Percentiles rank a stretch among this genome's conserved stretches.
phyloP scores from a whole-genome alignment of 2,113 vertebrate species.

The Speoplatyrhinus poulsoni region DNA sequence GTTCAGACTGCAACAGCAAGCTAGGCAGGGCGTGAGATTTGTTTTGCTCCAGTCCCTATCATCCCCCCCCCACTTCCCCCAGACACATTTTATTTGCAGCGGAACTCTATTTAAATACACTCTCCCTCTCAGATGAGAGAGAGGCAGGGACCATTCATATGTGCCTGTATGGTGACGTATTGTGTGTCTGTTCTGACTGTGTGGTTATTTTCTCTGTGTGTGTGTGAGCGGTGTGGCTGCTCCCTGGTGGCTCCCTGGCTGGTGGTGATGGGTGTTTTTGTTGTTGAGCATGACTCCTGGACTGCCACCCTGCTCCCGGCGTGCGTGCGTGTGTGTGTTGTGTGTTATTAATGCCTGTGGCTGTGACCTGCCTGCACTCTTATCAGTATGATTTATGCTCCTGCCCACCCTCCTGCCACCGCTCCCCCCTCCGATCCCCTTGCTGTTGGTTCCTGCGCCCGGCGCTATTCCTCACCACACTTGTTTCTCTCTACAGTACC shows the following conservation, averaged over 20 bases:
- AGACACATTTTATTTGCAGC: conserved; percentile 66
- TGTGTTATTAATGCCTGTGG: conserved; percentile 71
- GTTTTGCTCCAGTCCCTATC: conserved; percentile 54
- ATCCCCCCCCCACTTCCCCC: conserved; percentile 41
- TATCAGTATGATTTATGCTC: conserved; percentile 72
- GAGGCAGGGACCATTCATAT: not conserved
- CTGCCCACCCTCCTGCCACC: conserved; percentile 9
- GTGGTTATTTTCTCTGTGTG: not conserved
- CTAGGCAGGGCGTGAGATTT: conserved; percentile 59
- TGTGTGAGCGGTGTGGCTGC: conserved; percentile 9
- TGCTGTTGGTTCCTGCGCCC: conserved; percentile 48
- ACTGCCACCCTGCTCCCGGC: conserved; percentile 47
- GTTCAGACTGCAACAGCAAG: conserved; percentile 36
- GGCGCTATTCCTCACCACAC: conserved; percentile 18
- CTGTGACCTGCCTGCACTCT: conserved; percentile 68
- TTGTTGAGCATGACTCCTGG: conserved; percentile 44
- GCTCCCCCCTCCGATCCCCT: conserved; percentile 23
- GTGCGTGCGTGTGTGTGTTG: conserved; percentile 35
- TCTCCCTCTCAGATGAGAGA: conserved; percentile 40
- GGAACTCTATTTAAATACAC: conserved; percentile 62
- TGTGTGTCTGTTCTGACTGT: conserved; percentile 2
- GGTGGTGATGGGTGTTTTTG: conserved; percentile 51
- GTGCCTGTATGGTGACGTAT: not conserved
- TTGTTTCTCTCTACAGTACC: not conserved
- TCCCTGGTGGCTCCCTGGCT: conserved; percentile 40